These are phyloP conservation scores for Bucco capensis DNA, from an alignment of 2,113 vertebrate genomes.

Conservation along the genomic window DNA sequence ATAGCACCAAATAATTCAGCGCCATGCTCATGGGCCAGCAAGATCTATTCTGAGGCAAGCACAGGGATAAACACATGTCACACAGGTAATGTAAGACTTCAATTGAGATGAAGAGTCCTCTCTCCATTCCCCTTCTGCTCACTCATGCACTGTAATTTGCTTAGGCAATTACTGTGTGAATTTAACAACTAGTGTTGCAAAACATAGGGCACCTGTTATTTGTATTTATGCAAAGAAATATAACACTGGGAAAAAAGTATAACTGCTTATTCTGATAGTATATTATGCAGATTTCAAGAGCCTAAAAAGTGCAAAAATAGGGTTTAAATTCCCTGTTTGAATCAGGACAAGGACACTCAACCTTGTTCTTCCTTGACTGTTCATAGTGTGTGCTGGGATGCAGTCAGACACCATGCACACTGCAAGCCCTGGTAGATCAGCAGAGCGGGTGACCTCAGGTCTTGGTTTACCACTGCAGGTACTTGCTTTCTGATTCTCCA, in stretches of 20 bases:
- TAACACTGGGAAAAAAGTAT: background rate
- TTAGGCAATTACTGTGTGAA: background rate
- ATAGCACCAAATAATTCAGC: background rate
- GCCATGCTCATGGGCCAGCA: background rate
- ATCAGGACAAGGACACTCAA: fast-evolving
- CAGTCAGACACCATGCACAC: background rate
- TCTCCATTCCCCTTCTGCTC: background rate
- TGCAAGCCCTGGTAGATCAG: background rate
- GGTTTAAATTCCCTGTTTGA: background rate
- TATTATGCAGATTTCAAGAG: background rate
- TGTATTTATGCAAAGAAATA: background rate
- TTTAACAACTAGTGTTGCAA: background rate
- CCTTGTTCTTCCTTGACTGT: background rate
- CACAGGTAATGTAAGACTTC: background rate
- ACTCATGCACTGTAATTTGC: background rate
- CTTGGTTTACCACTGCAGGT: background rate
- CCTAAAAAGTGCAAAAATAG: background rate
- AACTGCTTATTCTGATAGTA: background rate
- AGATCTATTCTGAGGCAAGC: background rate
- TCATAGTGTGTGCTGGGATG: background rate
- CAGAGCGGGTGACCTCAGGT: background rate
- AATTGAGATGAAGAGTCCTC: background rate
- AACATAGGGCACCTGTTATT: background rate
- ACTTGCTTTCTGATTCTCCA: background rate
- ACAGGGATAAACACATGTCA: background rate